Conservation (phyloP, 2,888 invertebrate genomes). For the Mesochorus sp. region DNA sequence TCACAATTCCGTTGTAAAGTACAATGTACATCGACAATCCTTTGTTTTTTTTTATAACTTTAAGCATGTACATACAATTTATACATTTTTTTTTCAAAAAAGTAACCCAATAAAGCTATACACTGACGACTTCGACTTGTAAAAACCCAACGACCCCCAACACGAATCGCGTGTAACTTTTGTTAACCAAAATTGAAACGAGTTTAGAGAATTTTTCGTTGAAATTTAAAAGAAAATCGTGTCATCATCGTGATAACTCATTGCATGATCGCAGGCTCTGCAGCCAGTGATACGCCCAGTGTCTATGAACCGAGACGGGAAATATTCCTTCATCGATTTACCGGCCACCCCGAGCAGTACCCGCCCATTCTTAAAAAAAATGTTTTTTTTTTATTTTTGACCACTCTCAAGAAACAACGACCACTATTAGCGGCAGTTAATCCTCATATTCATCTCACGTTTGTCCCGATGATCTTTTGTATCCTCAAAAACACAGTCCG, state of each 20-base stretch:
- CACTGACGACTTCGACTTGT: too few relatives aligned
- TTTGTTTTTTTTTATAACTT: too few relatives aligned
- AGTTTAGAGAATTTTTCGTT: too few relatives aligned
- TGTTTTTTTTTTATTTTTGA: background rate
- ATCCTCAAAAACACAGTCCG: background rate
- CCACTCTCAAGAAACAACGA: background rate
- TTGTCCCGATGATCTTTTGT: background rate
- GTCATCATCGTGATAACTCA: too few relatives aligned
- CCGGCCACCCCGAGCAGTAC: background rate
- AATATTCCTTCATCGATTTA: slow-evolving; percentile 36
- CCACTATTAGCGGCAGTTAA: background rate
- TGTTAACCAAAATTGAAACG: too few relatives aligned
- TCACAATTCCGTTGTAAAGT: too few relatives aligned
- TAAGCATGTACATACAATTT: background rate
- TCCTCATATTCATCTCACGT: background rate
- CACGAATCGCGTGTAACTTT: too few relatives aligned
- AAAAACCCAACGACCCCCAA: too few relatives aligned
- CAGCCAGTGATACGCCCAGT: slow-evolving; percentile 29
- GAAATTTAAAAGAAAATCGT: too few relatives aligned
- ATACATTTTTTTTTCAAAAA: background rate
- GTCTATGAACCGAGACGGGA: background rate
- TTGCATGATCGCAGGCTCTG: too few relatives aligned
- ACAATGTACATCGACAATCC: too few relatives aligned
- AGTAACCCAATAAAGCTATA: background rate
- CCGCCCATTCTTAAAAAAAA: background rate